These are phyloP conservation scores for Borostomias antarcticus DNA, from an alignment of 2,797 vertebrate genomes.

Conservation along the genomic window DNA sequence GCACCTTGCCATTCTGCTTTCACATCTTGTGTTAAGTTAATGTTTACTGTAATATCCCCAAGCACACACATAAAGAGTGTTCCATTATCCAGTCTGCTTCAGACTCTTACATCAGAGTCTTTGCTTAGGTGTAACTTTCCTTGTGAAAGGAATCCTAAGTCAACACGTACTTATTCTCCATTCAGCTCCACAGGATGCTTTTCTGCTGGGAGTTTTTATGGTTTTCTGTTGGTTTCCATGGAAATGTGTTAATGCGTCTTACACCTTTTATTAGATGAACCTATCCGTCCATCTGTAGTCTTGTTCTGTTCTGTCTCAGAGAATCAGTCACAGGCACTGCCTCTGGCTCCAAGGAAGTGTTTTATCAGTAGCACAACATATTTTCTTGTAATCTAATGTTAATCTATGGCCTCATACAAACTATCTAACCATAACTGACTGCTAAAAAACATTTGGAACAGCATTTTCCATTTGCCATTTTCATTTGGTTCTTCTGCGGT, in stretches of 20 bases:
- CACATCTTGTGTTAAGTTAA: conserved; percentile 45
- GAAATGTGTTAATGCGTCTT: background rate
- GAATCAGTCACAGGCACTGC: background rate
- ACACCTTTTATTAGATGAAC: background rate
- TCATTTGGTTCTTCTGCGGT: too few species aligned
- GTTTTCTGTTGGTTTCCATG: background rate
- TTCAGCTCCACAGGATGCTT: background rate
- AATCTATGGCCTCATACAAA: too few species aligned
- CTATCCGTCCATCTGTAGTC: background rate
- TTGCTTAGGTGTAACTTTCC: background rate
- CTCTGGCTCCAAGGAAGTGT: background rate
- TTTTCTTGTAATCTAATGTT: too few species aligned
- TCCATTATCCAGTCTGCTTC: conserved; percentile 29
- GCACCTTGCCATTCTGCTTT: conserved; percentile 6
- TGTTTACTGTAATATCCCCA: conserved; percentile 32
- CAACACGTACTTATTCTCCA: conserved; percentile 1
- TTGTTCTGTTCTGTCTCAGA: background rate
- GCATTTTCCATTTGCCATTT: too few species aligned
- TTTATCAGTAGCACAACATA: background rate
- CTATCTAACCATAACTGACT: too few species aligned
- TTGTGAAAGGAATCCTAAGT: conserved; percentile 32
- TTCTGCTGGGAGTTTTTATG: too few species aligned
- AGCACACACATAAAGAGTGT: conserved; percentile 39
- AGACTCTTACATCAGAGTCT: conserved; percentile 22
- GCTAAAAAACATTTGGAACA: too few species aligned